Percentiles rank a stretch among this genome's conserved stretches.
These are phyloP conservation scores for Drosophila ficusphila DNA, from an alignment of 1,140 invertebrate genomes.

Conservation along the genomic window DNA sequence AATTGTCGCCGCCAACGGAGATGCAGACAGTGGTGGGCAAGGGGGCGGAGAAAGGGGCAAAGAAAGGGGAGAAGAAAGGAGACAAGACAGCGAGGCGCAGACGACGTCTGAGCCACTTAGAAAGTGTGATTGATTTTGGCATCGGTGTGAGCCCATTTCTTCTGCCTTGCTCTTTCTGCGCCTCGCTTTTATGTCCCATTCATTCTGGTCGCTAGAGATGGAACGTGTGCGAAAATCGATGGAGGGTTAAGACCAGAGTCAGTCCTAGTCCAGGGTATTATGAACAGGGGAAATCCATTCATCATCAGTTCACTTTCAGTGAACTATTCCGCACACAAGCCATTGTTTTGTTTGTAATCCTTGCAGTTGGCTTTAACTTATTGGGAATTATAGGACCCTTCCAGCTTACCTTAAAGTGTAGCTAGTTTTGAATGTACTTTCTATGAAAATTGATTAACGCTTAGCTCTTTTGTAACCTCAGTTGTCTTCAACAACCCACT, in stretches of 20 bases:
- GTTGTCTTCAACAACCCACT: no score
- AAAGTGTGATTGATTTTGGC: conserved; percentile 83
- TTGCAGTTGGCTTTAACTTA: neutral
- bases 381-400: neutral
- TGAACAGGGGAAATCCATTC: no score
- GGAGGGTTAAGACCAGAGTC: neutral
- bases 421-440: no score
- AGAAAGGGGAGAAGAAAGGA: conserved; percentile 4
- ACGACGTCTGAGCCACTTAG: conserved; percentile 63
- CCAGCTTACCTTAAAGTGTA: no score
- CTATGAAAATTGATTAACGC: no score
- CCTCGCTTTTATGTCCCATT: conserved; percentile 40
- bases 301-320: neutral
- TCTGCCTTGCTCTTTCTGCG: conserved; percentile 35
- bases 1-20: conserved; percentile 40
- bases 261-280: no score
- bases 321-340: no score
- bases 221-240: conserved; percentile 11
- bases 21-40: conserved; percentile 5
- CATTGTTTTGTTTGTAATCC: no score
- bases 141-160: conserved; percentile 69
- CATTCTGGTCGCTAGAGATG: conserved; percentile 61
- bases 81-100: conserved; percentile 4
- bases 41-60: neutral
- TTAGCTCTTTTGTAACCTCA: no score